These are phyloP conservation scores for Perca schrenkii DNA, from an alignment of 2,113 vertebrate genomes.

Conservation along the genomic window DNA sequence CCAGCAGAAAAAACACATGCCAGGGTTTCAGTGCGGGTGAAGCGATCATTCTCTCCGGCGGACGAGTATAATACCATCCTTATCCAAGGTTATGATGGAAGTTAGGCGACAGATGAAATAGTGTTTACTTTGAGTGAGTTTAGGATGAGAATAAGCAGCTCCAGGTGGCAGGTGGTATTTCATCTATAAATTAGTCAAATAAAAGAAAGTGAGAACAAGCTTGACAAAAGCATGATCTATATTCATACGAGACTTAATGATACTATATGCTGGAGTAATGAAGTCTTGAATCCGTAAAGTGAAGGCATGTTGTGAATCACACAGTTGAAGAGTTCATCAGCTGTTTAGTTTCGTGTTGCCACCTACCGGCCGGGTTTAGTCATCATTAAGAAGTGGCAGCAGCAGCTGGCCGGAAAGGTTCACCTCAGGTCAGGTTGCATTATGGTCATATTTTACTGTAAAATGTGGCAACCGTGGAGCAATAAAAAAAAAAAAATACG, in stretches of 20 bases:
- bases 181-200: background rate
- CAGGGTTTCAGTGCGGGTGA: background rate
- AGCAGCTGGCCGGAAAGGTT: background rate
- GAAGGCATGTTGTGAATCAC: background rate
- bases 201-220: background rate
- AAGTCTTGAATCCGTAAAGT: background rate
- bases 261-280: background rate
- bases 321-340: background rate
- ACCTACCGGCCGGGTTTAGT: conserved; percentile 22
- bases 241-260: background rate
- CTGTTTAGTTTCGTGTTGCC: conserved; percentile 2
- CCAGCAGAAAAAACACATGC: background rate
- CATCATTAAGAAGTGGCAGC: too few relatives aligned
- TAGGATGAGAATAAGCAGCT: background rate
- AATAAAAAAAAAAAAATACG: accelerated
- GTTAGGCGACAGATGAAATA: background rate
- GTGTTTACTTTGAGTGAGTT: background rate
- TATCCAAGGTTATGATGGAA: background rate
- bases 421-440: background rate
- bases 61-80: too few relatives aligned
- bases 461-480: background rate
- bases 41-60: background rate
- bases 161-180: background rate
- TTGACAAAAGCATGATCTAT: background rate
- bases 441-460: background rate